These are phyloP conservation scores for Euleptes europaea DNA, from an alignment of 2,113 vertebrate species.

Conservation along the genomic window DNA sequence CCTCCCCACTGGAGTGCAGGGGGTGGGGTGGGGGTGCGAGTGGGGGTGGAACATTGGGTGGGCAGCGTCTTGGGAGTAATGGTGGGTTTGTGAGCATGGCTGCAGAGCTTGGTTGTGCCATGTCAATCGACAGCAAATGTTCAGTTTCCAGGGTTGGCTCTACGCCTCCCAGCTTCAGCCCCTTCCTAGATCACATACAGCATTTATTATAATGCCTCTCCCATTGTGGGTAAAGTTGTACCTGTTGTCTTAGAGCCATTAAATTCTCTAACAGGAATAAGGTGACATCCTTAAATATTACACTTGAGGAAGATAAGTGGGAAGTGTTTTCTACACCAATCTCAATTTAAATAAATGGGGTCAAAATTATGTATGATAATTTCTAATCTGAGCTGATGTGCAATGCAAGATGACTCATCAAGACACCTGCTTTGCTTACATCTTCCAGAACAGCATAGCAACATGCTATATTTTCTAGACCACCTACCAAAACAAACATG, in stretches of 20 bases:
- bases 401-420: background rate
- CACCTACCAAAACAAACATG: background rate
- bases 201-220: background rate
- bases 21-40: too few relatives aligned
- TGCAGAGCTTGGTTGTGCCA: too few relatives aligned
- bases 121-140: too few relatives aligned
- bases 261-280: background rate
- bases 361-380: conserved; percentile 12
- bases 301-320: conserved; percentile 6
- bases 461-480: conserved; percentile 19
- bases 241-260: background rate
- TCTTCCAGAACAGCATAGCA: conserved; percentile 16
- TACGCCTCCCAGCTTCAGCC: too few relatives aligned
- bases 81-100: too few relatives aligned
- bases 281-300: background rate
- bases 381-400: conserved; percentile 9
- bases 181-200: too few relatives aligned
- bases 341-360: conserved; percentile 24
- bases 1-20: too few relatives aligned
- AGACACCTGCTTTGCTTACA: conserved; percentile 6
- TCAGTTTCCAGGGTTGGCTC: too few relatives aligned
- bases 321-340: conserved; percentile 19
- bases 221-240: background rate
- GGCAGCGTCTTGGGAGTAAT: too few relatives aligned
- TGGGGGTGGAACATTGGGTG: too few relatives aligned